Evolutionary conservation across 1,140 invertebrate species (phyloP).

Genomic region (Cylas formicarius): DNA sequence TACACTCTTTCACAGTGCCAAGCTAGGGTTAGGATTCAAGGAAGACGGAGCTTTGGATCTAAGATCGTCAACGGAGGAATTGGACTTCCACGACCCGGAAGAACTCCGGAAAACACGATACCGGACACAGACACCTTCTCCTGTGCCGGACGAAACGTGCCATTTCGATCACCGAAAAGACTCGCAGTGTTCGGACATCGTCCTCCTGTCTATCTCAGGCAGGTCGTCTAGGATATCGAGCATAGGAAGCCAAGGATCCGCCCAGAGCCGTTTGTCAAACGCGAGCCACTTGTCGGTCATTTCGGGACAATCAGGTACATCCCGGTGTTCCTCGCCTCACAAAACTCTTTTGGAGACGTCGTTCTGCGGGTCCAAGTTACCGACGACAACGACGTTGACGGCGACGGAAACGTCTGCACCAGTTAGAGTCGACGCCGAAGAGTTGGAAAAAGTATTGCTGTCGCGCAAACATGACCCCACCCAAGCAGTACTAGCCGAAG

Average conservation of each 20-base stretch:
- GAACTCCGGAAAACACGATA: conserved; percentile 42
- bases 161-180: conserved; percentile 52
- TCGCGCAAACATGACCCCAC: conserved; percentile 50
- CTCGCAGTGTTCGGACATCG: conserved; percentile 68
- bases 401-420: too few relatives aligned
- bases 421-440: conserved; percentile 50
- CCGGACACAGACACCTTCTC: conserved; percentile 42
- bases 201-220: conserved; percentile 71
- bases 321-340: conserved; percentile 77
- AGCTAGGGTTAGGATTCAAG: conserved; percentile 55
- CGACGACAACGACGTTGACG: conserved; percentile 41
- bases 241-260: conserved; percentile 60
- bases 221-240: conserved; percentile 73
- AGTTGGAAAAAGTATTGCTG: conserved; percentile 59
- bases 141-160: conserved; percentile 22
- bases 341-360: conserved; percentile 82
- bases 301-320: conserved; percentile 60
- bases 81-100: conserved; percentile 66
- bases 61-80: conserved; percentile 76
- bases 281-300: conserved; percentile 51
- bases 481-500: conserved; percentile 49
- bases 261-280: conserved; percentile 49
- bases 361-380: conserved; percentile 59
- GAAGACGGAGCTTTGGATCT: conserved; percentile 74
- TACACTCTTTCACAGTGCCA: conserved; percentile 26